Base-by-base conservation (phyloP, 2,113 vertebrate genomes). In the Gracilinanus agilis region DNA sequence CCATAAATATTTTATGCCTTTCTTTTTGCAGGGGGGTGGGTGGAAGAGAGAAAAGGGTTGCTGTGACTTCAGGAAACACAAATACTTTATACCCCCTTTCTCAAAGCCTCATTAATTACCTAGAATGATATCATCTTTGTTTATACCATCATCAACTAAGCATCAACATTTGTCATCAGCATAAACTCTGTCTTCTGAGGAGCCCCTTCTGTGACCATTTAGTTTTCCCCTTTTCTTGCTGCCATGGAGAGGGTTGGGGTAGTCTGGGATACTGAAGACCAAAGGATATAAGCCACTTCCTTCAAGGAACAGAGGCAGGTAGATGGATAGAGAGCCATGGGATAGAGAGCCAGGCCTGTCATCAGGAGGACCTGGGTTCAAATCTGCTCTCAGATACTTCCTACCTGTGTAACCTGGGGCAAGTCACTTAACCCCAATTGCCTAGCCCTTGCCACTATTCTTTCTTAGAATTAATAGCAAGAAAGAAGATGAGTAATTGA, bases 111-210 rank as follows among this genome's bases (percentile, higher is more conserved):
- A 24, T 90, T 75, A 44, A 53, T 89, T 94, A 53, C n/a, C n/a
- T 83, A 83, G 34, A 83, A 83, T 83, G 67, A 83, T 83, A 83
- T 23, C 8, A 83, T 83, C 67, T 83, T 40, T 40, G 16, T 23
- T 83, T 83, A 83, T 40, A 83, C n/a, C 67, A 83, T 40, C n/a
- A 83, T 83, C 34, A 83, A 40, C 34, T 53, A 83, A 58, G 40
- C 53, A 49, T 88, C 92, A 83, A 19, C n/a, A 55, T 53, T 95
- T 93, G 91, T 67, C 40, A 89, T 56, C 21, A 10, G 25, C 55
- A 61, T 88, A 40, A 40, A 93, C 49, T 91, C 54, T 54, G 0
- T 53, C 93, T 89, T 40, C n/a, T 83, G 67, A 23, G 16, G n/a
- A 83, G 19, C 19, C n/a, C 40, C 19, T 29, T 83, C 6, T 2